Percentiles rank a stretch among this genome's conserved stretches.
These are phyloP conservation scores for Peromyscus aztecus DNA, from an alignment of 2,797 vertebrate genomes.

Conservation along the genomic window DNA sequence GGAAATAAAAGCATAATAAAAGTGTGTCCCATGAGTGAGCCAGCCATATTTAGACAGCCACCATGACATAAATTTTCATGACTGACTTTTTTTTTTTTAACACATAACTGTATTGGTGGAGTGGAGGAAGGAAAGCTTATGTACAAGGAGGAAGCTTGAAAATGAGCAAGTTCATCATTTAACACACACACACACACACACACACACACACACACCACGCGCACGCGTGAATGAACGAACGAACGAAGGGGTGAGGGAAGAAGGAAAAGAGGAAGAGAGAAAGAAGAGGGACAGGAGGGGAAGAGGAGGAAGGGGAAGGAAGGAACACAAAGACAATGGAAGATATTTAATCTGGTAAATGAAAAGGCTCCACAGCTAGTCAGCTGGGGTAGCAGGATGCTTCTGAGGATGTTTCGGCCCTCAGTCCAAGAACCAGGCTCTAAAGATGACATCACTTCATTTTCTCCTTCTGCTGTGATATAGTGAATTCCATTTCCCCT, in stretches of 20 bases:
- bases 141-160: not conserved
- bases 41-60: conserved; percentile 59
- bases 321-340: not conserved
- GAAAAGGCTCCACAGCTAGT: not conserved
- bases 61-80: conserved; percentile 26
- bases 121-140: not conserved
- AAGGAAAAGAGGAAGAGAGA: too few species aligned
- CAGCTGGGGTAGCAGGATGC: not conserved
- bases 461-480: not conserved
- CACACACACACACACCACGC: not conserved
- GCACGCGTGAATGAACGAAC: too few species aligned
- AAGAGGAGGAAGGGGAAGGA: too few species aligned
- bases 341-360: not conserved
- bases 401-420: fast-evolving
- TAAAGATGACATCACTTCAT: not conserved
- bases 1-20: conserved; percentile 42
- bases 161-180: conserved; percentile 59
- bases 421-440: not conserved
- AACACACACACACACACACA: not conserved
- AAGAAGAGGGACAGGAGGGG: too few species aligned
- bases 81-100: conserved; percentile 49
- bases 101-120: not conserved
- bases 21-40: not conserved
- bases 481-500: not conserved
- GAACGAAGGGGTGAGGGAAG: too few species aligned